These are phyloP conservation scores for Theonella swinhoei DNA, from an alignment of 37 sponge, comb jelly and placozoan species.

Conservation along the genomic window DNA sequence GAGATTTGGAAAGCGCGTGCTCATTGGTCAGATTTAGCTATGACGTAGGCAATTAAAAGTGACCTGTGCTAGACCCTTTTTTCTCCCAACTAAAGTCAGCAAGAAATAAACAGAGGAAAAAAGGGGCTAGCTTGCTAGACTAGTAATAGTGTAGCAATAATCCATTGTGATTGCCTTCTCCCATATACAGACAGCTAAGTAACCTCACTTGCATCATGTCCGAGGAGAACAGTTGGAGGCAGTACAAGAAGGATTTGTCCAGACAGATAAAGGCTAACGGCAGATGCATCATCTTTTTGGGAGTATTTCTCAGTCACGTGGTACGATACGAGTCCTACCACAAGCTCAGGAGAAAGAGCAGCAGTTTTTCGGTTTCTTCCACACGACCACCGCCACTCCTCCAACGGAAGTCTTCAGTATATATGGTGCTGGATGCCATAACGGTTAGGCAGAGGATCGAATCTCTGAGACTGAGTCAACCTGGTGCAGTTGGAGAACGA, in stretches of 20 bases:
- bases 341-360: neutral
- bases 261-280: neutral
- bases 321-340: constrained; percentile 27
- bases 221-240: constrained; percentile 53
- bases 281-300: constrained; percentile 73
- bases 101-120: too few relatives aligned
- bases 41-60: too few relatives aligned
- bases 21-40: too few relatives aligned
- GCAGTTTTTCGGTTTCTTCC: neutral
- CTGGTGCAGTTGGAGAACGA: neutral
- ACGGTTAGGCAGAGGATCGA: constrained; percentile 35
- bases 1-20: too few relatives aligned
- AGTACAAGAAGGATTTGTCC: constrained; percentile 28
- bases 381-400: too few relatives aligned
- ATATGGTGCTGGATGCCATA: constrained; percentile 40
- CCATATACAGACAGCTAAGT: constrained; percentile 48
- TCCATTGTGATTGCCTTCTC: too few relatives aligned
- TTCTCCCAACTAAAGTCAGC: too few relatives aligned
- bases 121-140: too few relatives aligned
- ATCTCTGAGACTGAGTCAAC: neutral
- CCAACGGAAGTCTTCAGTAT: constrained; percentile 6
- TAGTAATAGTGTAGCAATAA: too few relatives aligned
- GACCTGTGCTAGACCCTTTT: too few relatives aligned
- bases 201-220: constrained; percentile 48
- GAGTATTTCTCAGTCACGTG: constrained; percentile 59